Evolutionary conservation across 2,797 vertebrate species (phyloP).

Genomic region (Sebastes nivosus): DNA sequence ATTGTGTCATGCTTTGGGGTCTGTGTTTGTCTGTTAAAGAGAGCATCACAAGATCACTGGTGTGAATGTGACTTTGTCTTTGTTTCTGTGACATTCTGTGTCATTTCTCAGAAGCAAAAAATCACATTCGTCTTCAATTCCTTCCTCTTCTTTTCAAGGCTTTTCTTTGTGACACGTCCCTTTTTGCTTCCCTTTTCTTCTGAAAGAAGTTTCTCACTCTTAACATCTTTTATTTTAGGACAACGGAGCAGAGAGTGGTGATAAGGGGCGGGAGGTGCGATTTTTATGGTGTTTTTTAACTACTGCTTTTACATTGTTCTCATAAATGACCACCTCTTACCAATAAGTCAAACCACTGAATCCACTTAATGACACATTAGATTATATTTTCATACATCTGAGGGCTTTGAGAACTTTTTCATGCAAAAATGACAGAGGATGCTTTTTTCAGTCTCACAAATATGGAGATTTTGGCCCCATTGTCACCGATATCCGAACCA

Average conservation of each 20-base stretch:
- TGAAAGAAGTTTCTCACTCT: constrained; percentile 48
- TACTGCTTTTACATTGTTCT: constrained; percentile 38
- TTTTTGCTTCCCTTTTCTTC: constrained; percentile 63
- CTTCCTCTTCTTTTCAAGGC: constrained; percentile 56
- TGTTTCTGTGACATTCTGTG: constrained; percentile 17
- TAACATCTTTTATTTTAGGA: constrained; percentile 52
- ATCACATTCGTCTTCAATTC: constrained; percentile 49
- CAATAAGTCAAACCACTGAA: not conserved
- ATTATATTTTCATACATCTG: not conserved
- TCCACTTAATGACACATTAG: not conserved
- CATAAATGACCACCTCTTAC: constrained; percentile 1
- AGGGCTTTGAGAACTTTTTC: not conserved
- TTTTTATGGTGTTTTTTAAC: not conserved
- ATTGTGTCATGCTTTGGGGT: not conserved
- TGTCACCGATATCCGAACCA: too few species aligned
- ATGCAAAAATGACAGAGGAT: not conserved
- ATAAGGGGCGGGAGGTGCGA: constrained; percentile 2
- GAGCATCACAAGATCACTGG: not conserved
- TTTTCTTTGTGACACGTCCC: constrained; percentile 39
- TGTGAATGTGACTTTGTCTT: constrained; percentile 28
- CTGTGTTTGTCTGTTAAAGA: not conserved
- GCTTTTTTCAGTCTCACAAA: too few species aligned
- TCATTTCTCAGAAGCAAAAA: constrained; percentile 59
- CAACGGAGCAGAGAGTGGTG: not conserved
- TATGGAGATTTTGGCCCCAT: too few species aligned